phyloP scores from a whole-genome alignment of 2,113 vertebrate genomes.

The Erythrocercus mccallii region DNA sequence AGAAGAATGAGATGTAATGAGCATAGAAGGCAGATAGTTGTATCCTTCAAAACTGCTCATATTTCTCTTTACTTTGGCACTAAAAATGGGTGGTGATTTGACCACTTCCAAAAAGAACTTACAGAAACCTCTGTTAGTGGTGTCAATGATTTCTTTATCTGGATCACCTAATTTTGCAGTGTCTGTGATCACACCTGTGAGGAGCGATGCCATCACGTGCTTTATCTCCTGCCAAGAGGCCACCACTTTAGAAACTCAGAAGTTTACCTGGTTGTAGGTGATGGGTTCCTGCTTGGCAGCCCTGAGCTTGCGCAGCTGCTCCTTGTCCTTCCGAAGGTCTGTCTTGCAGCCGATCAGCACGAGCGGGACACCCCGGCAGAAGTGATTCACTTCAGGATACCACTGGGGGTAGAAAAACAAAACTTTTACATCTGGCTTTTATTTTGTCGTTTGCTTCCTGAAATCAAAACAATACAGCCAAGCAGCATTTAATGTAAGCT shows the following conservation, averaged over 20 bases:
- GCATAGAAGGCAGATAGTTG: neutral
- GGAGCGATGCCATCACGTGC: neutral
- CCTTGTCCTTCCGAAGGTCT: constrained; percentile 92
- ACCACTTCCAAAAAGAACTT: neutral
- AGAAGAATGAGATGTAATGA: neutral
- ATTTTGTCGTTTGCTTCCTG: neutral
- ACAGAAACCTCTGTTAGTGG: neutral
- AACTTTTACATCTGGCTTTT: neutral
- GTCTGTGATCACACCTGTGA: neutral
- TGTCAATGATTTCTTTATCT: neutral
- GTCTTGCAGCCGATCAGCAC: constrained; percentile 98
- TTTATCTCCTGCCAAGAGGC: neutral
- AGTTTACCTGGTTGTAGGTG: constrained; percentile 86
- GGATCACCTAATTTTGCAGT: neutral
- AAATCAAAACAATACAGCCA: neutral
- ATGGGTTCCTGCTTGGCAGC: constrained; percentile 81
- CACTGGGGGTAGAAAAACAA: constrained; percentile 73
- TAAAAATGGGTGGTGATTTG: neutral
- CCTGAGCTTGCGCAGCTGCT: constrained; percentile 84
- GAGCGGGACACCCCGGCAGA: constrained; percentile 83
- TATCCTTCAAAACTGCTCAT: neutral
- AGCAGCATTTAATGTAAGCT: neutral
- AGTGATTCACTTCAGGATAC: constrained; percentile 92
- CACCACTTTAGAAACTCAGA: fast-evolving
- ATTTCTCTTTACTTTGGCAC: neutral